Evolutionary conservation across 2,113 vertebrate species (phyloP).

Genomic region (Typhlomys cinereus): DNA sequence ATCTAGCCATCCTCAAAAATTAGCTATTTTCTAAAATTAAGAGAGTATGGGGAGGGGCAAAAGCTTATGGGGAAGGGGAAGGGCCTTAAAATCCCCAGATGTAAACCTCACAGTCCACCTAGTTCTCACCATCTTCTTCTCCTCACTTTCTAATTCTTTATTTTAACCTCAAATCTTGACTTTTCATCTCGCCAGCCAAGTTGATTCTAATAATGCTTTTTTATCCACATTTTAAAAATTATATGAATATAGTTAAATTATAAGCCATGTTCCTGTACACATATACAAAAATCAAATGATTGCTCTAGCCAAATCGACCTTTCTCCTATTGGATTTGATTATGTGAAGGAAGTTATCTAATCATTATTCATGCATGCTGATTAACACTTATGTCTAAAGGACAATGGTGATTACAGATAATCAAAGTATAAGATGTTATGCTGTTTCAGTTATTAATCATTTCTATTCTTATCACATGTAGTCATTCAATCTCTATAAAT

Average conservation of each 20-base stretch:
- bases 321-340: not conserved
- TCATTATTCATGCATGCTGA: not conserved
- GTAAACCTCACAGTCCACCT: not conserved
- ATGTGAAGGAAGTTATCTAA: not conserved
- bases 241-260: not conserved
- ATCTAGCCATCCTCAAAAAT: not conserved
- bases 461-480: not conserved
- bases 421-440: not conserved
- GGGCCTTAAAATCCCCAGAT: accelerated
- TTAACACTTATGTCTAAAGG: not conserved
- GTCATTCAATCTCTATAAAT: not conserved
- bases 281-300: not conserved
- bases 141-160: not conserved
- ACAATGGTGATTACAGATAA: not conserved
- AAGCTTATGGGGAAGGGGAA: too few species aligned
- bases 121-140: not conserved
- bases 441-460: conserved; percentile 24
- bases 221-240: too few species aligned
- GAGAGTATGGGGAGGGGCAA: not conserved
- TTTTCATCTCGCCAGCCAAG: not conserved
- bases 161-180: not conserved
- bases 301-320: not conserved
- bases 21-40: not conserved
- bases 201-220: not conserved
- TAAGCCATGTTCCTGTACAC: not conserved